Conservation (phyloP, 2,888 invertebrate genomes). For the Thelaira solivaga region DNA sequence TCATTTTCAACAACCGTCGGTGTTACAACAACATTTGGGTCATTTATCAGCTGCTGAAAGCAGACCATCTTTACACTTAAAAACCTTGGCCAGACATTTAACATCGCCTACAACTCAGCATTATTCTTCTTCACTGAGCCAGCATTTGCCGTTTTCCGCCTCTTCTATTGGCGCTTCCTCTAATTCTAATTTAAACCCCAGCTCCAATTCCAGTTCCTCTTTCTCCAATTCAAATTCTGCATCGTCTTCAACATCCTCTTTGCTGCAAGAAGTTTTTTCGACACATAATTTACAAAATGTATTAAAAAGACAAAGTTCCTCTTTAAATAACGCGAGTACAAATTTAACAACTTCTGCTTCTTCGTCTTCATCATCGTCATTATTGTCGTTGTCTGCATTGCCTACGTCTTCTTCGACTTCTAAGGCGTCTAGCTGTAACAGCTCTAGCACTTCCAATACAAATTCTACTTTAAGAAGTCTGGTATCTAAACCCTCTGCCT, state of each 20-base stretch:
- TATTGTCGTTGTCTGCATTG: too few relatives aligned
- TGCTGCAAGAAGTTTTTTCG: slow-evolving; percentile 52
- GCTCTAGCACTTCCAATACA: slow-evolving; percentile 32
- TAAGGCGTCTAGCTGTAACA: too few relatives aligned
- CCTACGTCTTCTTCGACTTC: slow-evolving; percentile 25
- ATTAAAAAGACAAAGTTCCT: slow-evolving; percentile 64
- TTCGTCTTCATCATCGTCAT: neutral
- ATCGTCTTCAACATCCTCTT: neutral
- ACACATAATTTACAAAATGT: slow-evolving; percentile 59
- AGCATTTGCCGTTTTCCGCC: slow-evolving; percentile 10
- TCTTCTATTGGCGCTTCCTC: too few relatives aligned
- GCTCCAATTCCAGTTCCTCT: slow-evolving; percentile 3
- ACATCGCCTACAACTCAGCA: slow-evolving; percentile 68
- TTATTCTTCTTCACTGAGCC: slow-evolving; percentile 38
- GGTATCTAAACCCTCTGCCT: slow-evolving; percentile 67
- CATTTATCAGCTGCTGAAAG: slow-evolving; percentile 69
- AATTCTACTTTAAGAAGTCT: slow-evolving; percentile 57
- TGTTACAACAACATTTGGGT: slow-evolving; percentile 76
- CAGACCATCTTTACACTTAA: slow-evolving; percentile 54
- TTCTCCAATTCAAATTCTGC: neutral
- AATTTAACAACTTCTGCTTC: slow-evolving; percentile 38
- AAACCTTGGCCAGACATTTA: slow-evolving; percentile 72
- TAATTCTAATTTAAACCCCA: too few relatives aligned
- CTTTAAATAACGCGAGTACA: slow-evolving; percentile 60
- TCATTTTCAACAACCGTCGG: slow-evolving; percentile 66